phyloP scores from a whole-genome alignment of 2,113 vertebrate species.

The Tangachromis dhanisi region DNA sequence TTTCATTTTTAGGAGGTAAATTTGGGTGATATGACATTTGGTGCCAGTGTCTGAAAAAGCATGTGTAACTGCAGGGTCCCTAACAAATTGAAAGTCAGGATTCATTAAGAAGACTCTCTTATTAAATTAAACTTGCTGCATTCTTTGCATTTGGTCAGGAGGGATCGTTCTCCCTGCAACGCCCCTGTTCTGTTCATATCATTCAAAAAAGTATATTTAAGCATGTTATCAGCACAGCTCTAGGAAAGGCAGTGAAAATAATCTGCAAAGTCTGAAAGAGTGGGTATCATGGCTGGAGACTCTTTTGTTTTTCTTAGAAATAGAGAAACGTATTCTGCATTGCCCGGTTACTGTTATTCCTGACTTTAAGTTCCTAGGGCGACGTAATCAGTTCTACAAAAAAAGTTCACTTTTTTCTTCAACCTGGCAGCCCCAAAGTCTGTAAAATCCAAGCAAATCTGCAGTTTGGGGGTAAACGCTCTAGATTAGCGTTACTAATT shows the following conservation, averaged over 20 bases:
- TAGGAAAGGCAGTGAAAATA: background rate
- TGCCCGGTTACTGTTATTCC: background rate
- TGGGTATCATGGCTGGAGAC: background rate
- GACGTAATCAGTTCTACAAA: background rate
- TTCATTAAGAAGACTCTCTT: background rate
- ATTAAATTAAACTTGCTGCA: background rate
- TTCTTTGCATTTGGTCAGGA: background rate
- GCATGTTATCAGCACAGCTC: background rate
- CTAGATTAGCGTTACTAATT: background rate
- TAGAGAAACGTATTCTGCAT: background rate
- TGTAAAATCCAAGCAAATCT: background rate
- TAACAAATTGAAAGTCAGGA: background rate
- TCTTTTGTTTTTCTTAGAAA: background rate
- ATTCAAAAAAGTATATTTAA: background rate
- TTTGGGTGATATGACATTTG: background rate
- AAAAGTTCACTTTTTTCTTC: background rate
- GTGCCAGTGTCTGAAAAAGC: background rate
- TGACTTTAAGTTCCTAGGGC: background rate
- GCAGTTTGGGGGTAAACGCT: background rate
- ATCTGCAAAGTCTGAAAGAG: background rate
- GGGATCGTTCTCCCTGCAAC: accelerated
- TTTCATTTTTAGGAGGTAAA: background rate
- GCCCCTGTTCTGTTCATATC: background rate
- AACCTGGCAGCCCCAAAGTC: background rate
- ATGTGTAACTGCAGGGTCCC: background rate